Conservation (phyloP, 2,113 vertebrate genomes). For the Centropristis striata region DNA sequence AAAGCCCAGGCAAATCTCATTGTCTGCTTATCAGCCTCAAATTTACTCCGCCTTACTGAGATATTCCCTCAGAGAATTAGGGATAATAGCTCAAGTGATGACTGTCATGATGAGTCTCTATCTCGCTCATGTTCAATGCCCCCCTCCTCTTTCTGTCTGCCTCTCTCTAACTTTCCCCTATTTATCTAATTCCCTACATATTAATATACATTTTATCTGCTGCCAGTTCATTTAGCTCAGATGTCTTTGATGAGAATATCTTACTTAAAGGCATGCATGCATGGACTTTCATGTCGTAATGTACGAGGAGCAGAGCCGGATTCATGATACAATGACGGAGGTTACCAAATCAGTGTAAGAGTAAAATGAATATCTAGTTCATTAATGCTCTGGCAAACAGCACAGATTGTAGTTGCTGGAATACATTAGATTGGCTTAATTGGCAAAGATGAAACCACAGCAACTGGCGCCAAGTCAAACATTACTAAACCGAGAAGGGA, state of each 20-base stretch:
- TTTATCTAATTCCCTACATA: conserved; percentile 67
- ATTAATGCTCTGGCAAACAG: conserved; percentile 66
- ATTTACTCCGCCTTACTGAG: conserved; percentile 72
- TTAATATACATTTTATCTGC: conserved; percentile 72
- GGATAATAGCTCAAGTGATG: conserved; percentile 78
- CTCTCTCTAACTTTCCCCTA: conserved; percentile 38
- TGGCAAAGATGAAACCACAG: conserved; percentile 62
- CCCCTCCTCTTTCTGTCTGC: not conserved
- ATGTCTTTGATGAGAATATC: conserved; percentile 56
- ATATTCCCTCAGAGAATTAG: conserved; percentile 78
- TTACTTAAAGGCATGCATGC: conserved; percentile 23
- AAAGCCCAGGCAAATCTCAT: conserved; percentile 68
- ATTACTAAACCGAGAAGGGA: conserved; percentile 59
- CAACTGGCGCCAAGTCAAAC: conserved; percentile 71
- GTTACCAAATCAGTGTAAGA: conserved; percentile 27
- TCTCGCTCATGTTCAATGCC: conserved; percentile 59
- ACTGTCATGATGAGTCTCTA: conserved; percentile 76
- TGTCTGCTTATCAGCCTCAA: conserved; percentile 74
- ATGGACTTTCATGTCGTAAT: conserved; percentile 55
- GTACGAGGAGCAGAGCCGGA: conserved; percentile 40
- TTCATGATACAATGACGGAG: conserved; percentile 30
- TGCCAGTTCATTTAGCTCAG: conserved; percentile 60
- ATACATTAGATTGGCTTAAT: conserved; percentile 65
- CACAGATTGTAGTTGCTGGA: conserved; percentile 45
- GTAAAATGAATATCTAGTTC: conserved; percentile 55